A percentile compares a stretch with the other conserved stretches of the same genome.
phyloP scores from a whole-genome alignment of 2,797 vertebrate genomes.

The Trachurus trachurus region DNA sequence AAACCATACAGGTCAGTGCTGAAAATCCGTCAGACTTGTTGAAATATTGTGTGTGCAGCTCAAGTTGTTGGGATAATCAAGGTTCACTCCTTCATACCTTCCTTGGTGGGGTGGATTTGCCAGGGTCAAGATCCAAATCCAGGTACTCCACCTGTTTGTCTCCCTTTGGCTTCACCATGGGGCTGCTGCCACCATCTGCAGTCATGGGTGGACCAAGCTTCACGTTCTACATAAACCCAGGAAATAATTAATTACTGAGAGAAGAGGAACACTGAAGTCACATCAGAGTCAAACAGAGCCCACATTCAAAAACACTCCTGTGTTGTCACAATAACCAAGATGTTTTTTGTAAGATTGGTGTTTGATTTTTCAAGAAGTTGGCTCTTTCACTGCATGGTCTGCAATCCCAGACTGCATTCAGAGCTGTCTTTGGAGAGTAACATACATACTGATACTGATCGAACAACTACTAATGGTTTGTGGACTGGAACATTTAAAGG shows the following conservation, averaged over 20 bases:
- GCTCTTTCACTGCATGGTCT: slow-evolving; percentile 26
- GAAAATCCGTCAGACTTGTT: neutral
- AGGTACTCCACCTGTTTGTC: slow-evolving; percentile 99
- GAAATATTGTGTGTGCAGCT: neutral
- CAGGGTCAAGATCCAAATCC: slow-evolving; percentile 95
- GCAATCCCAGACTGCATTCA: neutral
- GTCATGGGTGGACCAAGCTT: slow-evolving; percentile 85
- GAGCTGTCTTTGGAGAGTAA: neutral
- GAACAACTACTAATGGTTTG: neutral
- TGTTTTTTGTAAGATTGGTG: slow-evolving; percentile 14
- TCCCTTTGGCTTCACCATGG: slow-evolving; percentile 95
- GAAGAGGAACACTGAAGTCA: neutral
- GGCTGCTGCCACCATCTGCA: slow-evolving; percentile 93
- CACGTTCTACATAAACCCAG: slow-evolving; percentile 76
- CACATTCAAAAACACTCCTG: slow-evolving; percentile 19
- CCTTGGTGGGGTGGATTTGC: slow-evolving; percentile 97
- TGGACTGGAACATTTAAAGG: neutral
- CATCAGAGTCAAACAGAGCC: slow-evolving; percentile 22
- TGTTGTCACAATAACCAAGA: slow-evolving; percentile 69
- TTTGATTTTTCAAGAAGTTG: slow-evolving; percentile 1
- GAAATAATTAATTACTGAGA: slow-evolving; percentile 27
- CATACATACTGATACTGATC: too few species aligned
- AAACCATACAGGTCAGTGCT: neutral
- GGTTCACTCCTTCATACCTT: slow-evolving; percentile 85
- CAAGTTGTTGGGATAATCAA: neutral